A percentile compares a stretch with the other conserved stretches of the same genome.
These are phyloP conservation scores for Aphaenogaster rudis DNA, from an alignment of 1,140 invertebrate genomes.

Conservation along the genomic window DNA sequence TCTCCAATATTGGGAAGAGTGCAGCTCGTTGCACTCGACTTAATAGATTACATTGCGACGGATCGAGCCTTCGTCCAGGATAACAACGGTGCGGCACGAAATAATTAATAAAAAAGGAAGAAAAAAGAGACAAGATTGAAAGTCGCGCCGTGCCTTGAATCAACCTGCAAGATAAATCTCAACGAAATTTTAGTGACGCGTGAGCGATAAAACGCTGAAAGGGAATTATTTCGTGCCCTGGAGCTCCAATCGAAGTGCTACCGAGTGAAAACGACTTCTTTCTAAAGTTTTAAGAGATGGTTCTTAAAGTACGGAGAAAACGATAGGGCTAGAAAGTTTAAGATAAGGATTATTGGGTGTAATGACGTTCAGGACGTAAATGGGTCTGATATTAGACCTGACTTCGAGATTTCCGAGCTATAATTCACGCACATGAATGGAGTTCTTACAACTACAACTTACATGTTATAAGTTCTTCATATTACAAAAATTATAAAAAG, in stretches of 20 bases:
- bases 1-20: conserved; percentile 57
- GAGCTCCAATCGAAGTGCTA: conserved; percentile 8
- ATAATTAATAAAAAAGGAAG: conserved; percentile 56
- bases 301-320: conserved; percentile 39
- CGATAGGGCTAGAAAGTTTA: conserved; percentile 48
- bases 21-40: conserved; percentile 57
- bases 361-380: conserved; percentile 67
- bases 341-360: conserved; percentile 67
- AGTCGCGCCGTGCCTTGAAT: conserved; percentile 5
- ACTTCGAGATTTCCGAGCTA: conserved; percentile 37
- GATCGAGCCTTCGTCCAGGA: conserved; percentile 20
- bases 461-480: background rate
- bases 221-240: conserved; percentile 65
- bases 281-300: conserved; percentile 50
- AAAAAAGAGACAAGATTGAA: background rate
- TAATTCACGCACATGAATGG: background rate
- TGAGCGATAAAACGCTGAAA: conserved; percentile 61
- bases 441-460: background rate
- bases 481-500: background rate
- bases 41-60: conserved; percentile 67
- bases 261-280: conserved; percentile 52
- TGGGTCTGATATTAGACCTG: conserved; percentile 42
- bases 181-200: conserved; percentile 43
- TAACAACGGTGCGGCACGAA: conserved; percentile 35
- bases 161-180: conserved; percentile 19